Evolutionary conservation across 2,888 invertebrate species (phyloP), one percentile per base, ranked within the genome.

Genomic region (Acrobasis suavella): DNA sequence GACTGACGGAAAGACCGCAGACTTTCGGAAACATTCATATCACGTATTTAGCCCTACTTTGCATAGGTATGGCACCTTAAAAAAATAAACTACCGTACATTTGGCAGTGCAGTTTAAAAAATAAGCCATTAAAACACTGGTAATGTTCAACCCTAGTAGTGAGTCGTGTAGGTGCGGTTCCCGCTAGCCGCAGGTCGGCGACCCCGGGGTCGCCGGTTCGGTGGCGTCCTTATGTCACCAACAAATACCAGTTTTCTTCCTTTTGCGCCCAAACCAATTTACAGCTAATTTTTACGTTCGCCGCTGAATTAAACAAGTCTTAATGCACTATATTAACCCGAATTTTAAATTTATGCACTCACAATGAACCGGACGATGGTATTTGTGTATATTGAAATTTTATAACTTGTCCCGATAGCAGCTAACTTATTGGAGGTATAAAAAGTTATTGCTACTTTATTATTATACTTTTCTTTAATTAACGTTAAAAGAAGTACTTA

Each of bases 151-250:
- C 62, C 55, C 37, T 62, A 62, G 77, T 14, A 72, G 76, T 74
- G 70, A 64, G 70, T 66, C 56, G 49, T 62, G 66, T 67, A 68
- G 68, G 65, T 67, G 66, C 65, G 72, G 72, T 64, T 79, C 75
- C 80, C 81, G 83, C 80, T 81, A 81, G 68, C 66, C 68, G 68
- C 72, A 39, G 80, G 82, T 78, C 82, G 76, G 65, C 69, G 81
- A 83, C 82, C 82, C 65, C 72, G 42, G 63, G 65, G 71, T 76
- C 74, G 73, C 67, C 69, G 66, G 73, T 78, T 76, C 71, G 72
- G 67, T 72, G 72, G 52, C 69, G 71, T 75, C 77, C 75, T 72
- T 74, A 65, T 80, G 80, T 81, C 78, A 77, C 80, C 72, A 72
- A 62, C 65, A 67, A 60, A 51, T 61, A 56, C 62, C 64, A 61